Evolutionary conservation across 2,113 vertebrate genomes (phyloP), one percentile per base, ranked within the genome.

Genomic region (Oryzias curvinotus): DNA sequence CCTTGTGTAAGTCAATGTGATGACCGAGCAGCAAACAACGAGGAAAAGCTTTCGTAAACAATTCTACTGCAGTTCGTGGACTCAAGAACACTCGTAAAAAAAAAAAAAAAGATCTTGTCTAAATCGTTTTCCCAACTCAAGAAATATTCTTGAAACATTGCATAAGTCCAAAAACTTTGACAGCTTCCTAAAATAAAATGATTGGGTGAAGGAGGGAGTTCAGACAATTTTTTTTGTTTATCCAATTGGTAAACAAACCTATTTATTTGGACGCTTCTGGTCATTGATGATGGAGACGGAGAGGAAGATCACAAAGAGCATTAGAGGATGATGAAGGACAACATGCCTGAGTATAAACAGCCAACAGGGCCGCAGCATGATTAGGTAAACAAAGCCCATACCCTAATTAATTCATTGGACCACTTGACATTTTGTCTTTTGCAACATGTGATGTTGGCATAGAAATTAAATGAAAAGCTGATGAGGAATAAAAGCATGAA

Each of bases 241-340:
- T 71, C 64, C 76, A 65, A 12, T 45, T 56, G 73, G 77, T 81
- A 83, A 82, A 88, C 71, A 85, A 71, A 71, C 43, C 30, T 21
- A 16, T 17, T 62, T 59, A 81, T 81, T 50, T 83, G 78, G 69
- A 58, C 57, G 60, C 46, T 58, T 70, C 75, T 61, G 84, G 78
- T 81, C 61, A 51, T 12, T 36, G 36, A 36, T 36, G 36, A 36
- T 36, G 36, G 36, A 36, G 10, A 36, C 5, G 46, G 14, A 14
- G 49, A 65, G 50, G 57, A 52, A 59, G 70, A 52, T 59, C 50
- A 51, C 41, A 62, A 45, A 58, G 23, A 8, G 47, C 14, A 13
- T 45, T 2, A 12, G 36, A 36, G 36, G 12, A 10, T 36, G 36
- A 36, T 36, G 36, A 36, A 36, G 36, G 36, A 36, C 36, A 36